These are phyloP conservation scores for Synergus itoensis DNA, from an alignment of 2,888 invertebrate species.

Conservation along the genomic window DNA sequence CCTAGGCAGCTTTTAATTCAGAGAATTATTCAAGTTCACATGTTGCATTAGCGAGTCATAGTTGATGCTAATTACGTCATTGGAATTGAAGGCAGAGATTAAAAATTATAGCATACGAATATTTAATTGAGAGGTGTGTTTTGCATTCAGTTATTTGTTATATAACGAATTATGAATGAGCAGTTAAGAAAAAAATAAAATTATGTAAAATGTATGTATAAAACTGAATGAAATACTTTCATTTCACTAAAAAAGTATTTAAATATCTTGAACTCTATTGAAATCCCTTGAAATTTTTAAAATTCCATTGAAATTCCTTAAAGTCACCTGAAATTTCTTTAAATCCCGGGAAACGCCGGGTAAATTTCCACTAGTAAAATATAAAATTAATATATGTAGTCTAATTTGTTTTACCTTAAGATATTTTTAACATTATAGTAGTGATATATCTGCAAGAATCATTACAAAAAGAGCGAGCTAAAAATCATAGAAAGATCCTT, in stretches of 20 bases:
- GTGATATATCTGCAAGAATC: not conserved
- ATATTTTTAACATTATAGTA: not conserved
- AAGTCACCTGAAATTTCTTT: too few species aligned
- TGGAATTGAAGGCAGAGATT: constrained; percentile 4
- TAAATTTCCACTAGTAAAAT: too few species aligned
- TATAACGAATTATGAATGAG: not conserved
- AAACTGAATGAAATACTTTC: not conserved
- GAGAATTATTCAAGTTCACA: not conserved
- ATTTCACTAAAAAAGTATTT: too few species aligned
- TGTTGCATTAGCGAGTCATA: constrained; percentile 9
- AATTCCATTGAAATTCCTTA: too few species aligned
- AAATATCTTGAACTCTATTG: too few species aligned
- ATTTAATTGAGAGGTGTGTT: not conserved
- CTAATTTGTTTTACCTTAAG: too few species aligned
- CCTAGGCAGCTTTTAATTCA: too few species aligned
- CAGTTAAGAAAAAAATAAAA: not conserved
- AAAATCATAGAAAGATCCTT: not conserved
- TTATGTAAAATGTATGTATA: too few species aligned
- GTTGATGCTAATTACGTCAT: constrained; percentile 12
- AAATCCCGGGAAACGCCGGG: too few species aligned
- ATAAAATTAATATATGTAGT: constrained; percentile 1
- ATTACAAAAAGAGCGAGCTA: not conserved
- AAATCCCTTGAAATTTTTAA: too few species aligned
- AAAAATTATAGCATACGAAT: not conserved
- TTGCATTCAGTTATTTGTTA: not conserved